phyloP scores from a whole-genome alignment of 92 coral and sea anemone species.

The Galaxea fascicularis region DNA sequence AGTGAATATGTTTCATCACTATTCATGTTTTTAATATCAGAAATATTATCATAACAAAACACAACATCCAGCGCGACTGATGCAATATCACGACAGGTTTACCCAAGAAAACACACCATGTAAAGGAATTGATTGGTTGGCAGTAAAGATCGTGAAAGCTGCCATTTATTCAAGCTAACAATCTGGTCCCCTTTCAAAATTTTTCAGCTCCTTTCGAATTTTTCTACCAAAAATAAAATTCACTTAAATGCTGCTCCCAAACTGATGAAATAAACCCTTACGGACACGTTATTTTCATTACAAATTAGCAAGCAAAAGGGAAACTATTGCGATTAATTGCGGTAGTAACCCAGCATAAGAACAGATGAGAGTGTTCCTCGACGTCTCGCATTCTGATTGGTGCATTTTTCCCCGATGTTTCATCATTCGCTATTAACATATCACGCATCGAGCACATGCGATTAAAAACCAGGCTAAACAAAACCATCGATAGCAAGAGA shows the following conservation, averaged over 20 bases:
- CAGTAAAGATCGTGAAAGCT: neutral
- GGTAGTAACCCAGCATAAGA: neutral
- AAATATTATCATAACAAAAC: constrained; percentile 1
- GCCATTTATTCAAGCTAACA: neutral
- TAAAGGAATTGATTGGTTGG: constrained; percentile 2
- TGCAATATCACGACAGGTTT: constrained; percentile 35
- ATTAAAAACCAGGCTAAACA: constrained; percentile 10
- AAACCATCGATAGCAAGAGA: neutral
- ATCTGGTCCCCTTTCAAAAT: neutral
- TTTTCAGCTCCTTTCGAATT: neutral
- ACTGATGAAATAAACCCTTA: neutral
- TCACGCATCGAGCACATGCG: constrained; percentile 45
- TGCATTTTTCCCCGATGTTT: constrained; percentile 19
- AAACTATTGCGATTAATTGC: neutral
- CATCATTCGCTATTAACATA: constrained; percentile 34
- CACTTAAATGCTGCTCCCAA: neutral
- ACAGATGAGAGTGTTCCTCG: neutral
- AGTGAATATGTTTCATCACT: neutral
- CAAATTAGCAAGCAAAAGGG: neutral
- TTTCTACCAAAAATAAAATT: neutral
- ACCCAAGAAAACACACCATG: neutral
- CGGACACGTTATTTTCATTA: too few relatives aligned
- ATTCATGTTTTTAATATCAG: neutral
- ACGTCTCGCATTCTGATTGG: constrained; percentile 31
- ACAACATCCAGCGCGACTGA: constrained; percentile 20